Evolutionary conservation across 1,140 invertebrate species (phyloP).

Genomic region (Wiebesia pumilae): DNA sequence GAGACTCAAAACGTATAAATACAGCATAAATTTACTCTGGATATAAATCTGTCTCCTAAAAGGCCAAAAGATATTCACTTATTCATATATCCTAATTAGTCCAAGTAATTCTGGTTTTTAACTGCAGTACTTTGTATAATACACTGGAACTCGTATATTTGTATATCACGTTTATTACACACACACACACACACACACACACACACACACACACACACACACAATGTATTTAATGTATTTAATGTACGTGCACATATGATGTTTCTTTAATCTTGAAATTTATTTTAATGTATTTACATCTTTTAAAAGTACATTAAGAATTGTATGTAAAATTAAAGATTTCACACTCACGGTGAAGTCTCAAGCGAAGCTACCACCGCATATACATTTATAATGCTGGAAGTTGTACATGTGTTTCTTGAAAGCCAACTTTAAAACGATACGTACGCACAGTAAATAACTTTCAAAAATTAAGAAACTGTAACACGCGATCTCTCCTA

Average conservation of each 20-base stretch:
- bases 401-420: too few species aligned
- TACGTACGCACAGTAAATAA: neutral
- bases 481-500: neutral
- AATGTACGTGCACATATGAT: too few species aligned
- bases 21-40: slow-evolving; percentile 38
- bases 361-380: too few species aligned
- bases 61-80: slow-evolving; percentile 1
- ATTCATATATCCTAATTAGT: slow-evolving; percentile 50
- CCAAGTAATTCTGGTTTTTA: slow-evolving; percentile 21
- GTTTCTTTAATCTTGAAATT: too few species aligned
- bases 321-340: neutral
- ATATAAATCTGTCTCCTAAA: slow-evolving; percentile 44
- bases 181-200: too few species aligned
- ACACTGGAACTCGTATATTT: neutral
- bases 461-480: neutral
- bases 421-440: neutral
- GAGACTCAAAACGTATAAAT: slow-evolving; percentile 21
- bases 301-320: neutral
- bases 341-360: too few species aligned
- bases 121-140: slow-evolving; percentile 5
- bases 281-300: neutral
- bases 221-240: too few species aligned
- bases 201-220: too few species aligned
- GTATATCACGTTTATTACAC: neutral
- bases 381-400: too few species aligned